Conservation (phyloP, 1,140 invertebrate genomes). For the Atopsyche davidsoni region DNA sequence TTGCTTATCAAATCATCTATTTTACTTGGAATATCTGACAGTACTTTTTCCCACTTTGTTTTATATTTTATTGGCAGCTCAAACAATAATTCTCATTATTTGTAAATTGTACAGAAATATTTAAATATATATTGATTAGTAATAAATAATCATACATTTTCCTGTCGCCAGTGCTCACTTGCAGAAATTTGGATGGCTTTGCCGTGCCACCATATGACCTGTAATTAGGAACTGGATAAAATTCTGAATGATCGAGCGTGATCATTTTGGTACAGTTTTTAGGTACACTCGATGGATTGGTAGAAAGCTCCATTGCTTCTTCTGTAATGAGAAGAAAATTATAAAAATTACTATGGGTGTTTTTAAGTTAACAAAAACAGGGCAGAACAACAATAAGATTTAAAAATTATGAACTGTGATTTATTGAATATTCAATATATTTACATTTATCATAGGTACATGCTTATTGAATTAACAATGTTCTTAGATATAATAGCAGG, state of each 20-base stretch:
- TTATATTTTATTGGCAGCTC: no score
- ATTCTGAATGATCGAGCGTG: conserved; percentile 55
- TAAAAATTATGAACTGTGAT: no score
- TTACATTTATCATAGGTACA: no score
- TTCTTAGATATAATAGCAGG: background rate
- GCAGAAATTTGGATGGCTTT: conserved; percentile 48
- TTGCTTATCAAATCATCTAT: no score
- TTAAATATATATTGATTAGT: conserved; percentile 2
- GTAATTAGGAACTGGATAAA: conserved; percentile 56
- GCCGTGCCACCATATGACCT: conserved; percentile 55
- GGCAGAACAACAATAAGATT: no score
- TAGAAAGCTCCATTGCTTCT: conserved; percentile 58
- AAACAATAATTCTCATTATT: no score
- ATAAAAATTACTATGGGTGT: no score
- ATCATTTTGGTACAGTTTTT: conserved; percentile 57
- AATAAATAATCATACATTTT: conserved; percentile 39
- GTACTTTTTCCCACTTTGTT: no score
- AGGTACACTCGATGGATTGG: conserved; percentile 56
- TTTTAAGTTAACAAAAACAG: no score
- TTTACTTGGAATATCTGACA: no score
- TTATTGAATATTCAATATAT: no score
- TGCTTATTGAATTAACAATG: background rate
- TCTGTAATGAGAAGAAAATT: no score
- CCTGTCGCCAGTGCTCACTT: conserved; percentile 56
- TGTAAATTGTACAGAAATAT: conserved; percentile 6